Percentiles rank a stretch among this genome's conserved stretches.
phyloP scores from a whole-genome alignment of 2,113 vertebrate genomes.

The Muscicapa adusta region DNA sequence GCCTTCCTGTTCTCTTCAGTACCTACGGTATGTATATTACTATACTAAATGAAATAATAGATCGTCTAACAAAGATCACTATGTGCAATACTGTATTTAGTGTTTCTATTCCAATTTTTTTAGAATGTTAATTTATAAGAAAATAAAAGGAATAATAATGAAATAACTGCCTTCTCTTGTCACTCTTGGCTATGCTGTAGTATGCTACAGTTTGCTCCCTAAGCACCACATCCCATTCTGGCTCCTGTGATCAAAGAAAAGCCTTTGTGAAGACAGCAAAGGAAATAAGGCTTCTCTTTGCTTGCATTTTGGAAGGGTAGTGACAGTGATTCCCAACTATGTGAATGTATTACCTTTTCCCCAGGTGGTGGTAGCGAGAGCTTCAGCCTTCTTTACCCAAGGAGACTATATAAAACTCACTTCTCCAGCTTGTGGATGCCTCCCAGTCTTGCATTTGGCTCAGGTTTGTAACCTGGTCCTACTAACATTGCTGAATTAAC shows the following conservation, averaged over 20 bases:
- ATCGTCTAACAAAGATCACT: constrained; percentile 78
- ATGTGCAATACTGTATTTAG: constrained; percentile 88
- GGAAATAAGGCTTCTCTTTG: background rate
- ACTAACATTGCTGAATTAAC: background rate
- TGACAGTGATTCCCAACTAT: background rate
- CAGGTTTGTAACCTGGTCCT: background rate
- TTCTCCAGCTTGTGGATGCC: background rate
- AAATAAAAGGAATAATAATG: constrained; percentile 85
- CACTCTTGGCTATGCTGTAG: background rate
- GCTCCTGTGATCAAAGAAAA: background rate
- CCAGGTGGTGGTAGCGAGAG: background rate
- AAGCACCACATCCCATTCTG: background rate
- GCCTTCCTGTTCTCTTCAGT: constrained; percentile 67
- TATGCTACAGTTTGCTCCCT: background rate
- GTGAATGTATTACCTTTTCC: background rate
- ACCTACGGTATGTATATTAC: constrained; percentile 72
- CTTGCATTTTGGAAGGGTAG: background rate
- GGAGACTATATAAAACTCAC: background rate
- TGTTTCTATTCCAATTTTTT: constrained; percentile 85
- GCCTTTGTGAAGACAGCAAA: background rate
- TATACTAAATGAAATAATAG: constrained; percentile 72
- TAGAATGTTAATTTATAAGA: constrained; percentile 86
- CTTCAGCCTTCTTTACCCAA: background rate
- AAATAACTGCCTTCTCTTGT: constrained; percentile 27
- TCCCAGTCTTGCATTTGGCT: background rate